These are phyloP conservation scores for Drosophila buzzatii DNA, from an alignment of 2,888 invertebrate genomes.

Conservation along the genomic window DNA sequence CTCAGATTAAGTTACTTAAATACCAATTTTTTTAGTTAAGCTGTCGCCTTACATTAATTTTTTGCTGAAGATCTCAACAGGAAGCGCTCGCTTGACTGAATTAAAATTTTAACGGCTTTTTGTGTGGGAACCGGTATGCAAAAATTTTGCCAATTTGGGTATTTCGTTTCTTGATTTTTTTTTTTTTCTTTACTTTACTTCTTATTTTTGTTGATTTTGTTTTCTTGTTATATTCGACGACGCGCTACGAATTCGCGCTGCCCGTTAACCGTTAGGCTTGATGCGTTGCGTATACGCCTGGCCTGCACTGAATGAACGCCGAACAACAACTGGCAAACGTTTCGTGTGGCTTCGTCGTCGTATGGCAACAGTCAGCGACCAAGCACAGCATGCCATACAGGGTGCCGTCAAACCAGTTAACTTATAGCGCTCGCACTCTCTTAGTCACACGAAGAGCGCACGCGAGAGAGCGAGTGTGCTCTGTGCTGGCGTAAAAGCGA, in stretches of 20 bases:
- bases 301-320: conserved; percentile 69
- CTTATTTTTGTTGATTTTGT: conserved; percentile 7
- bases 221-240: conserved; percentile 19
- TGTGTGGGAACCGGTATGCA: conserved; percentile 52
- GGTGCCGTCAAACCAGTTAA: conserved; percentile 6
- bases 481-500: conserved; percentile 70
- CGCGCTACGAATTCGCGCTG: conserved; percentile 32
- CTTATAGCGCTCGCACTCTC: conserved; percentile 52
- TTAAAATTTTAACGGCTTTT: conserved; percentile 38
- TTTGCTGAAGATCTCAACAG: conserved; percentile 8
- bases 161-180: conserved; percentile 13
- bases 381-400: neutral
- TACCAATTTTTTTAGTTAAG: conserved; percentile 7
- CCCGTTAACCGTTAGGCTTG: conserved; percentile 38
- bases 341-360: conserved; percentile 20
- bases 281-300: conserved; percentile 64
- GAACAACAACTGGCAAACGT: conserved; percentile 69
- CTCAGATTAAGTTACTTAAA: conserved; percentile 10
- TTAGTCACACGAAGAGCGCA: conserved; percentile 32
- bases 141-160: conserved; percentile 30
- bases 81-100: conserved; percentile 17
- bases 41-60: conserved; percentile 13
- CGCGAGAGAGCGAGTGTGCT: conserved; percentile 29
- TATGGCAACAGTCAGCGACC: conserved; percentile 14
- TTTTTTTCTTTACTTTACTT: neutral